Evolutionary conservation across 2,888 invertebrate genomes (phyloP).

Genomic region (Amaurobius ferox): DNA sequence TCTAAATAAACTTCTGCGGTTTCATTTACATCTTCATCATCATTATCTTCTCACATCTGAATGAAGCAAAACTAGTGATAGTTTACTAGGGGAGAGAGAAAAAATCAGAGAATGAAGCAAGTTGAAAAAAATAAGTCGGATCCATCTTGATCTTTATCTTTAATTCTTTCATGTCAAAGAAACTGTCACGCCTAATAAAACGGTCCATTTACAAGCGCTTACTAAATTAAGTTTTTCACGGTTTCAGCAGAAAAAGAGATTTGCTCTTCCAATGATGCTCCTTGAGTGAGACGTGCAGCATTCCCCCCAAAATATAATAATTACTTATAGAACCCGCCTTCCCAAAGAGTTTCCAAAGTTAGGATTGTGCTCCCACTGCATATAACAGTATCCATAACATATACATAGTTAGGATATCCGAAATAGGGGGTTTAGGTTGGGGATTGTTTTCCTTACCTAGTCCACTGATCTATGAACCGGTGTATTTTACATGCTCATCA

Average conservation of each 20-base stretch:
- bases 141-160: neutral
- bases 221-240: neutral
- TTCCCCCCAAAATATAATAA: no score
- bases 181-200: constrained; percentile 7
- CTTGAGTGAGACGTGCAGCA: no score
- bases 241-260: neutral
- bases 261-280: no score
- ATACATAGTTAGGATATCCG: no score
- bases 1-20: neutral
- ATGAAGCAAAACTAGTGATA: neutral
- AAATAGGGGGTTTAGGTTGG: no score
- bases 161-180: neutral
- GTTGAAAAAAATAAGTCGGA: neutral
- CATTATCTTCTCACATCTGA: neutral
- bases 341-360: no score
- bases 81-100: neutral
- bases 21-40: constrained; percentile 14
- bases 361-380: no score
- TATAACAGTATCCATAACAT: no score
- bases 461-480: no score
- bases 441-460: no score
- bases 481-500: no score
- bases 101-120: neutral
- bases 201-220: neutral
- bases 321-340: no score